Evolutionary conservation across 2,797 vertebrate genomes (phyloP).

Genomic region (Botia kubotai): DNA sequence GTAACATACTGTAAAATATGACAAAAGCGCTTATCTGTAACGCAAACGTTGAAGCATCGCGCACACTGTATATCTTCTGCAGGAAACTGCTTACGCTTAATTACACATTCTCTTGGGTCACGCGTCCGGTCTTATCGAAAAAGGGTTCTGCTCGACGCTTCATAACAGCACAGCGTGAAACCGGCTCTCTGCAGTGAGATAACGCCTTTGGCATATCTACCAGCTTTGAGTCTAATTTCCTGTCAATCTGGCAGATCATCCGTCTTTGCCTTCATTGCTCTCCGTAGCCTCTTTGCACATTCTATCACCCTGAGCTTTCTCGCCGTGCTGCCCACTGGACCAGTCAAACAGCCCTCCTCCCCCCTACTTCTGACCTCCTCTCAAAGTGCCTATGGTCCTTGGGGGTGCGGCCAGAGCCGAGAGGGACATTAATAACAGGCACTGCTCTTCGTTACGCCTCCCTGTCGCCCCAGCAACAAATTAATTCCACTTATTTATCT

Average conservation of each 20-base stretch:
- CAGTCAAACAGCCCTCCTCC: not conserved
- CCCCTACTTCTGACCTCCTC: constrained; percentile 55
- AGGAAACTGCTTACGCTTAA: constrained; percentile 23
- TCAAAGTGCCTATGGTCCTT: constrained; percentile 44
- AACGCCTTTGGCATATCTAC: constrained; percentile 47
- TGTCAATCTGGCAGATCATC: constrained; percentile 58
- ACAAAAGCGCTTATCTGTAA: constrained; percentile 9
- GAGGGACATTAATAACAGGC: constrained; percentile 57
- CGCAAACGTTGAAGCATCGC: not conserved
- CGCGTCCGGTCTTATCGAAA: constrained; percentile 49
- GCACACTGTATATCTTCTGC: not conserved
- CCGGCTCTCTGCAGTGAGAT: constrained; percentile 37
- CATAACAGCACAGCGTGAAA: constrained; percentile 26
- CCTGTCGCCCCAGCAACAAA: constrained; percentile 61
- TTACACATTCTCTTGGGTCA: constrained; percentile 34
- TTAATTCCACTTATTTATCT: constrained; percentile 68
- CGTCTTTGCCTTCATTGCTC: constrained; percentile 51
- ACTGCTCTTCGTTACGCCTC: constrained; percentile 57
- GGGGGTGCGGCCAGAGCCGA: constrained; percentile 59
- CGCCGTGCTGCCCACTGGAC: constrained; percentile 27
- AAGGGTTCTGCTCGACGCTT: not conserved
- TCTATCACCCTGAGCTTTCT: constrained; percentile 36
- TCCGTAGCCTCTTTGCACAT: constrained; percentile 39
- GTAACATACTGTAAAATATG: not conserved
- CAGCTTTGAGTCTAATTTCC: constrained; percentile 54